Conservation (phyloP, 37 sponge, comb jelly and placozoan genomes). For the Cliona cf. orientalis region DNA sequence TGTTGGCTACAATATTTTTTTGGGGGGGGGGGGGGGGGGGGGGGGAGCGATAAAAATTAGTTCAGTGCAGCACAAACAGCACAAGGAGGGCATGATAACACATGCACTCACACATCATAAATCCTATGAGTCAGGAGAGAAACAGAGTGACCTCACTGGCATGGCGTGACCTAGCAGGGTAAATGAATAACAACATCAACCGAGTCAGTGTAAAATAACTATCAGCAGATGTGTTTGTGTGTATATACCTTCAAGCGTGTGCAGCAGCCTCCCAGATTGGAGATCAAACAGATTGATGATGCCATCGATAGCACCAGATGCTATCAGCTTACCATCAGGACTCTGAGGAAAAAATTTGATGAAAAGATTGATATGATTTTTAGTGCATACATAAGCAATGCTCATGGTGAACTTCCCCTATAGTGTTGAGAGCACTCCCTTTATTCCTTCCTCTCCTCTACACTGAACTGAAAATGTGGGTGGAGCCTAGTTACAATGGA, state of each 20-base stretch:
- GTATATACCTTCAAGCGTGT: conserved; percentile 89
- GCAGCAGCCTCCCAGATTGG: conserved; percentile 79
- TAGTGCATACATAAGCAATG: conserved; percentile 80
- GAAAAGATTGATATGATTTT: no score
- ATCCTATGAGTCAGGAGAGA: conserved; percentile 96
- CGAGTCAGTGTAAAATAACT: no score
- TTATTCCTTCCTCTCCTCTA: conserved; percentile 87
- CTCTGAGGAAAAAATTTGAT: conserved; percentile 72
- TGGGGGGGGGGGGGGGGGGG: no score
- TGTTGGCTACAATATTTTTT: no score
- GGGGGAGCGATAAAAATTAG: no score
- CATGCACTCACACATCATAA: conserved; percentile 95
- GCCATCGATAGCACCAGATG: conserved; percentile 97
- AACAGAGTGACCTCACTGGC: conserved; percentile 93
- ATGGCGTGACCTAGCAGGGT: conserved; percentile 97
- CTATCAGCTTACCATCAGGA: conserved; percentile 94
- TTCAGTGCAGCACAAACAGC: no score
- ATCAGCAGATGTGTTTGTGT: background rate
- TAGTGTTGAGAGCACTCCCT: conserved; percentile 83
- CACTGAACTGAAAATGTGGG: no score
- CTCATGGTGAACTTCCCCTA: conserved; percentile 97
- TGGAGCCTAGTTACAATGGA: no score
- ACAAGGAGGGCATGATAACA: no score
- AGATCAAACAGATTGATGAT: conserved; percentile 95
- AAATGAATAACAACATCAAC: no score